A percentile compares a stretch with the other conserved stretches of the same genome.
Conservation (phyloP, 1,140 invertebrate genomes). For the Philaenus spumarius region DNA sequence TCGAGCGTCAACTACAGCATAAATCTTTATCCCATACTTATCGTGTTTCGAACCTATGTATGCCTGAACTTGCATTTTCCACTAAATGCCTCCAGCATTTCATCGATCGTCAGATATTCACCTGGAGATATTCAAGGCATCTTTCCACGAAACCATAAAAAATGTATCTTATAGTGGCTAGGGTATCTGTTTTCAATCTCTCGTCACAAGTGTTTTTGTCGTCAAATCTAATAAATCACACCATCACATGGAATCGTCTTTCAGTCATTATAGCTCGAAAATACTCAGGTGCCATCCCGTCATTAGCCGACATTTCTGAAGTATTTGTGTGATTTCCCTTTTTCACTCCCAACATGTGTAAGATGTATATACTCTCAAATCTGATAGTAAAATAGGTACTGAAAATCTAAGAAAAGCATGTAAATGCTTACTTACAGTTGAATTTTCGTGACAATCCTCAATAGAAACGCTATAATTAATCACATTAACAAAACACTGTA, state of each 20-base stretch:
- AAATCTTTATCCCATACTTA: constrained; percentile 6
- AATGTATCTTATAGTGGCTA: neutral
- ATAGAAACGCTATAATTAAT: too few species aligned
- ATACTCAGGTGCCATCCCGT: too few species aligned
- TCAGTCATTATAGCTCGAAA: neutral
- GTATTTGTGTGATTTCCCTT: too few species aligned
- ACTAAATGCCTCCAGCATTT: neutral
- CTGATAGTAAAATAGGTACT: too few species aligned
- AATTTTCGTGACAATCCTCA: too few species aligned
- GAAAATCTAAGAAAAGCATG: too few species aligned
- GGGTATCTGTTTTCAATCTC: neutral
- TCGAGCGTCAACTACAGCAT: neutral
- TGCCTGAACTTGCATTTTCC: neutral
- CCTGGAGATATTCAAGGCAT: neutral
- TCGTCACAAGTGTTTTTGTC: neutral
- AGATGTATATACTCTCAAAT: too few species aligned
- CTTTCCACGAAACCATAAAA: neutral
- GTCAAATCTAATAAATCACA: neutral
- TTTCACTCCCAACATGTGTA: too few species aligned
- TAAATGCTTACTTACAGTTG: too few species aligned
- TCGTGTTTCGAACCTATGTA: neutral
- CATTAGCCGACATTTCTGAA: too few species aligned
- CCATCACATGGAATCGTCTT: neutral
- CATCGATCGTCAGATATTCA: neutral
- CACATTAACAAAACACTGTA: too few species aligned